phyloP scores from a whole-genome alignment of 2,113 vertebrate genomes.

The Cariama cristata region DNA sequence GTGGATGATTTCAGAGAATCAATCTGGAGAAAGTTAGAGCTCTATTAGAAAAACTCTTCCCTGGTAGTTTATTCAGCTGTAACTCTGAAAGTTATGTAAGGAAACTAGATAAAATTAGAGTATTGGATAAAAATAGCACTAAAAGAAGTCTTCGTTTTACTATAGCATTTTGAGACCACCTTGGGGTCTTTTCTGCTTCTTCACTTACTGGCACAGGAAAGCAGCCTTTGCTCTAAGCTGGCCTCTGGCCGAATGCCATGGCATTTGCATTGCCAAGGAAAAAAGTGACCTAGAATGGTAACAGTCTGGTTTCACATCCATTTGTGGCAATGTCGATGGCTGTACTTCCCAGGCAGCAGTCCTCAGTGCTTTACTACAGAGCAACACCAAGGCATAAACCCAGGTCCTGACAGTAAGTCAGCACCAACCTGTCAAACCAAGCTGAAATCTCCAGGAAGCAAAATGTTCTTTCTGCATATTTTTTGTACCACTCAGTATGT shows the following conservation, averaged over 20 bases:
- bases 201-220: not conserved
- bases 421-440: constrained; percentile 26
- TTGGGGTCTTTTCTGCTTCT: not conserved
- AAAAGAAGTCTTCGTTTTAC: not conserved
- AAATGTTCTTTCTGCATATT: constrained; percentile 10
- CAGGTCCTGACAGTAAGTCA: constrained; percentile 51
- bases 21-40: not conserved
- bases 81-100: constrained; percentile 23
- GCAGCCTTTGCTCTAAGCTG: not conserved
- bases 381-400: not conserved
- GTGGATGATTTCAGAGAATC: not conserved
- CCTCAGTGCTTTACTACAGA: not conserved
- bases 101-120: constrained; percentile 38
- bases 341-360: not conserved
- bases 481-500: constrained; percentile 36
- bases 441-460: constrained; percentile 26
- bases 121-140: constrained; percentile 17
- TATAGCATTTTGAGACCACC: not conserved
- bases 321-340: constrained; percentile 22
- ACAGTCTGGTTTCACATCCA: constrained; percentile 9
- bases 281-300: not conserved
- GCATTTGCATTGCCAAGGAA: not conserved
- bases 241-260: not conserved
- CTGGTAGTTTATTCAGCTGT: constrained; percentile 54
- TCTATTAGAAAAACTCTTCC: not conserved